These are phyloP conservation scores for Aplochiton taeniatus DNA, from an alignment of 2,797 vertebrate species.

Conservation along the genomic window DNA sequence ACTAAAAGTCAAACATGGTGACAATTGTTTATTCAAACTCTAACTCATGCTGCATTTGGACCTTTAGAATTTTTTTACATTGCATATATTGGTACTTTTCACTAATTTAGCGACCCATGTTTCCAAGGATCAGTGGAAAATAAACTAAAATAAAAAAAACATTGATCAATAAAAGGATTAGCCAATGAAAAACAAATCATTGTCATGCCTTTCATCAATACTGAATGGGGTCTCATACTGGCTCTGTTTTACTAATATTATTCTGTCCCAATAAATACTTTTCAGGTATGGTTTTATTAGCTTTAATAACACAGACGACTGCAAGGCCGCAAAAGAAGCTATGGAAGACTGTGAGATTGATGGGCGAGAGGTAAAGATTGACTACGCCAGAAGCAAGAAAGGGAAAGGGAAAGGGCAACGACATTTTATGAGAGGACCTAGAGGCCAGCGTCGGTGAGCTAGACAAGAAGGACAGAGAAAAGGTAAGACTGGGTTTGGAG, in stretches of 20 bases:
- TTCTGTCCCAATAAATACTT: not conserved
- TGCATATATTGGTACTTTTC: too few species aligned
- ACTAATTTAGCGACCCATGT: too few species aligned
- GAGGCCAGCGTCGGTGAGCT: conserved; percentile 47
- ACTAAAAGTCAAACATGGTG: too few species aligned
- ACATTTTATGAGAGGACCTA: not conserved
- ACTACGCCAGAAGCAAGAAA: conserved; percentile 79
- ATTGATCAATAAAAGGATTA: too few species aligned
- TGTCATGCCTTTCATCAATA: not conserved
- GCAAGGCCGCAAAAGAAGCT: conserved; percentile 85
- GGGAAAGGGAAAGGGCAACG: not conserved
- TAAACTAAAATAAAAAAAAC: too few species aligned
- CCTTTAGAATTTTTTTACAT: too few species aligned
- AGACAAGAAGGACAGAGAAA: conserved; percentile 68
- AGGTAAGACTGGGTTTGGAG: conserved; percentile 34
- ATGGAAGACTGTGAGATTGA: conserved; percentile 92
- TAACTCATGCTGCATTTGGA: too few species aligned
- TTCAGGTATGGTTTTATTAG: conserved; percentile 92
- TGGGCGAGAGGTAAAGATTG: conserved; percentile 85
- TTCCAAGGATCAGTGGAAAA: too few species aligned
- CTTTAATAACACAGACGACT: conserved; percentile 83
- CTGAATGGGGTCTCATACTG: not conserved
- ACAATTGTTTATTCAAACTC: too few species aligned
- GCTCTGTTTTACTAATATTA: not conserved
- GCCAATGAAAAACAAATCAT: too few species aligned